Percentiles rank a stretch among this genome's conserved stretches.
Evolutionary conservation across 2,797 vertebrate species (phyloP).

Genomic region (Taenioides sp.): DNA sequence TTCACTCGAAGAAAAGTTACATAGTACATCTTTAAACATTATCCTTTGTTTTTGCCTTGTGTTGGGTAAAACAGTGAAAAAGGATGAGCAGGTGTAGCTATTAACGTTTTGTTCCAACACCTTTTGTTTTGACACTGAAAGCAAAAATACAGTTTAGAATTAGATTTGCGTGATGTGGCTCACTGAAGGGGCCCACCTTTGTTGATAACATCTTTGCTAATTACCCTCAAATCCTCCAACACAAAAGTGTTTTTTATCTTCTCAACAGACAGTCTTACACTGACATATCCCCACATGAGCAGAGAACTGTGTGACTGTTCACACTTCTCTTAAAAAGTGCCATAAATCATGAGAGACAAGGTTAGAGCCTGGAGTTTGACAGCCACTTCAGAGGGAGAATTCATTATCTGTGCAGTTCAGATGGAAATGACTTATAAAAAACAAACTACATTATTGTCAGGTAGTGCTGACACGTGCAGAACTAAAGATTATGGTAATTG

Average conservation of each 20-base stretch:
- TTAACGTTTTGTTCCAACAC: too few species aligned
- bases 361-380: constrained; percentile 39
- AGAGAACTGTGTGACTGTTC: constrained; percentile 10
- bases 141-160: background rate
- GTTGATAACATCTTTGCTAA: background rate
- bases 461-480: constrained; percentile 4
- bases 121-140: background rate
- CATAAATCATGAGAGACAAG: constrained; percentile 53
- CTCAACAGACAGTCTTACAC: background rate
- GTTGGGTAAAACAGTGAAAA: too few species aligned
- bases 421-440: constrained; percentile 57
- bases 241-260: background rate
- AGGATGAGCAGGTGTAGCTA: too few species aligned
- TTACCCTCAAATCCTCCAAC: constrained; percentile 1
- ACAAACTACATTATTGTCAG: constrained; percentile 1
- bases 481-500: constrained; percentile 13
- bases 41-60: too few species aligned
- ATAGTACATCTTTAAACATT: too few species aligned
- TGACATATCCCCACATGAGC: background rate
- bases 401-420: constrained; percentile 55
- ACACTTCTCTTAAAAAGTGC: constrained; percentile 10
- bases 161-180: background rate
- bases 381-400: constrained; percentile 47
- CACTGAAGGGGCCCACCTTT: background rate
- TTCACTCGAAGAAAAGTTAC: too few species aligned